These are phyloP conservation scores for Bombus superbus DNA, from an alignment of 1,140 invertebrate species.

Conservation along the genomic window DNA sequence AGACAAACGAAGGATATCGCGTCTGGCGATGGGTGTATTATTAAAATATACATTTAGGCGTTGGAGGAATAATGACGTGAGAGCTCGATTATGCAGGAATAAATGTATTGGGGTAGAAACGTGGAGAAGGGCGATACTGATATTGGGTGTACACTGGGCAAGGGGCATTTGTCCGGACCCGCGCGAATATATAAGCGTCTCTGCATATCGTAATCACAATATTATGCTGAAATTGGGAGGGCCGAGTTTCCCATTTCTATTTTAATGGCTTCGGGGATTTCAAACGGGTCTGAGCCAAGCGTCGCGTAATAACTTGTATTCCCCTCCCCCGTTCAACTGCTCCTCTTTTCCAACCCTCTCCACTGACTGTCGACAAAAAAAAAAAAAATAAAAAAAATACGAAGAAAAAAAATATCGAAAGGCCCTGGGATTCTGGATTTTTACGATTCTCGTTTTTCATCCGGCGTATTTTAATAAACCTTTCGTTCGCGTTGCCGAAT, in stretches of 20 bases:
- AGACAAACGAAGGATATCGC: neutral
- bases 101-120: slow-evolving; percentile 73
- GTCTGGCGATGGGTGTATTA: slow-evolving; percentile 18
- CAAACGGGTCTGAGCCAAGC: slow-evolving; percentile 69
- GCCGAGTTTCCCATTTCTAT: slow-evolving; percentile 80
- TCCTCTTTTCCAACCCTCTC: neutral
- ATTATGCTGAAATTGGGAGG: slow-evolving; percentile 81
- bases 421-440: slow-evolving; percentile 52
- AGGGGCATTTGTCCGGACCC: slow-evolving; percentile 63
- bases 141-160: slow-evolving; percentile 68
- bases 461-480: slow-evolving; percentile 60
- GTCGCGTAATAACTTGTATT: slow-evolving; percentile 70
- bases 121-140: slow-evolving; percentile 68
- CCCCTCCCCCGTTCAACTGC: neutral
- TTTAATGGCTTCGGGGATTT: slow-evolving; percentile 81
- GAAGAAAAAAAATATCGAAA: slow-evolving; percentile 59
- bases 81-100: slow-evolving; percentile 77
- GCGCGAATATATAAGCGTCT: slow-evolving; percentile 62
- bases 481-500: slow-evolving; percentile 21
- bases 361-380: slow-evolving; percentile 12
- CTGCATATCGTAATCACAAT: slow-evolving; percentile 81
- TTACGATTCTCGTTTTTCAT: slow-evolving; percentile 67
- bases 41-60: slow-evolving; percentile 69
- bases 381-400: slow-evolving; percentile 25
- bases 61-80: slow-evolving; percentile 73